Evolutionary conservation across 2,113 vertebrate genomes (phyloP), one percentile per base, ranked within the genome.

Genomic region (Tapirus terrestris): DNA sequence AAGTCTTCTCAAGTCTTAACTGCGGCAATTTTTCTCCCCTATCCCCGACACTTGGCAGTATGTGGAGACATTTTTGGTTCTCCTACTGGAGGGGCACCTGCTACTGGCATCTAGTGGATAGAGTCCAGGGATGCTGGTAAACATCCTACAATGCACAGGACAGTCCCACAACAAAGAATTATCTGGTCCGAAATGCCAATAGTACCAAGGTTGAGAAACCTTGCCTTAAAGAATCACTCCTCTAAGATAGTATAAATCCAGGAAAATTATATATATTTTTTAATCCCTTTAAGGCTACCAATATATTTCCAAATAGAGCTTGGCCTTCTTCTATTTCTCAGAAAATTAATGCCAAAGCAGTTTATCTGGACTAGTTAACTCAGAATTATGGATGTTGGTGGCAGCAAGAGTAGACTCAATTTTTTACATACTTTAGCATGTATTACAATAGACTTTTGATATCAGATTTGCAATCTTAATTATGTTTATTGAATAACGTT

Each of bases 261-360:
- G 68, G 18, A 65, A 45, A 21, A 43, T 51, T 31, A 20, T 53
- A 53, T 70, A 70, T 43, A 67, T 53, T 27, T 60, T 75, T 82
- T 48, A 65, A 86, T 84, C 48, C 48, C 51, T 95, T 72, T 83
- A 82, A 75, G 58, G 27, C 31, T 93, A 61, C 21, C 77, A 48
- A 33, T 76, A 27, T 61, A 65, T 94, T 86, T 86, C 33, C 48
- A 83, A 43, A 75, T 79, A 56, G 29, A 67, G 77, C 18, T 79
- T 88, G 56, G 17, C 45, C 48, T 86, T 91, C 58, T 96, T 95
- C 60, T 43, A 56, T 83, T 97, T 94, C 56, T 39, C 83, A 72
- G 85, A 53, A 94, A 91, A 85, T 45, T 81, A 63, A 76, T 89
- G 36, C 31, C 68, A 96, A 79, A 63, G n/a, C 43, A 45, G 5